phyloP scores from a whole-genome alignment of 2,888 invertebrate genomes.

The Ennomos erosarius region DNA sequence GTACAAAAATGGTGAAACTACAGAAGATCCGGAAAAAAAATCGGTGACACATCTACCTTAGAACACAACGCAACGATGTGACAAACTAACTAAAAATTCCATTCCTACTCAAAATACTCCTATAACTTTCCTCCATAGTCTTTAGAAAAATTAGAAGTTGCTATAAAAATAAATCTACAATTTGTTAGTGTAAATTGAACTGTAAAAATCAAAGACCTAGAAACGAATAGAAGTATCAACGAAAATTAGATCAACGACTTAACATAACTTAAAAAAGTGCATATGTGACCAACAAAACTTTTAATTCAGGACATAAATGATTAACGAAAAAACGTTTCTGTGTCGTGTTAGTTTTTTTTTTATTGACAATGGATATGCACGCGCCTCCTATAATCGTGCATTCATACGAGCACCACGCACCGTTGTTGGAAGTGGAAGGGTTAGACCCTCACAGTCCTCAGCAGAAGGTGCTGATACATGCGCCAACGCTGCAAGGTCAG shows the following conservation, averaged over 20 bases:
- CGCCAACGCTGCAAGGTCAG: slow-evolving; percentile 73
- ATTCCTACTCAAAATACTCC: slow-evolving; percentile 60
- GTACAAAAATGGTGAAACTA: slow-evolving; percentile 67
- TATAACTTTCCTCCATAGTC: slow-evolving; percentile 50
- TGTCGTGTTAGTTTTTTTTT: slow-evolving; percentile 46
- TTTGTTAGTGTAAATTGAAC: not conserved
- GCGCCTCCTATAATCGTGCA: slow-evolving; percentile 77
- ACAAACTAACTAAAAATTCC: slow-evolving; percentile 48
- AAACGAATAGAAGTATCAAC: slow-evolving; percentile 24
- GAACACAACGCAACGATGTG: slow-evolving; percentile 46
- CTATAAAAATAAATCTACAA: slow-evolving; percentile 6
- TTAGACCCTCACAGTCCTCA: slow-evolving; percentile 80
- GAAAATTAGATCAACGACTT: slow-evolving; percentile 27
- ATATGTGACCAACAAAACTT: not conserved
- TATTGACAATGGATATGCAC: slow-evolving; percentile 74
- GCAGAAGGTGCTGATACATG: slow-evolving; percentile 80
- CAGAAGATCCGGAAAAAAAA: slow-evolving; percentile 72
- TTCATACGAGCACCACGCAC: slow-evolving; percentile 79
- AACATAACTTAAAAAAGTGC: slow-evolving; percentile 11
- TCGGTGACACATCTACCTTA: slow-evolving; percentile 50
- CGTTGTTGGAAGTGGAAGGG: slow-evolving; percentile 77
- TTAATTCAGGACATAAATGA: slow-evolving; percentile 4
- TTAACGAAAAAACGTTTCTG: slow-evolving; percentile 14
- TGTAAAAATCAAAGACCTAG: slow-evolving; percentile 7
- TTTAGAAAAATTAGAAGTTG: slow-evolving; percentile 24